A percentile compares a stretch with the other conserved stretches of the same genome.
Conservation (phyloP, 2,113 vertebrate genomes). For the Paramisgurnus dabryanus region DNA sequence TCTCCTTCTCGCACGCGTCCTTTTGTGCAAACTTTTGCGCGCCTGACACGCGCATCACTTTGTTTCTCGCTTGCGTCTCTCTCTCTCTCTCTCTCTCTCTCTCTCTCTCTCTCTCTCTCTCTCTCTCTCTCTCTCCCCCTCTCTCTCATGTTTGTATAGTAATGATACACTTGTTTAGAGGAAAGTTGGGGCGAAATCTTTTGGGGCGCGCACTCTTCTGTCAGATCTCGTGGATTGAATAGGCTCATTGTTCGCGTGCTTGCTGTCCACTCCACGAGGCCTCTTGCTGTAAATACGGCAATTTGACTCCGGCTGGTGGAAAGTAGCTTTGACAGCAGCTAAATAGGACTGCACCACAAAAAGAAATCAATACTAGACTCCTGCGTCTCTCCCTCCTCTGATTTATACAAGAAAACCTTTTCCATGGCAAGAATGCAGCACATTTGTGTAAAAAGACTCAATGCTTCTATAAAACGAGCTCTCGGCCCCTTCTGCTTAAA, state of each 20-base stretch:
- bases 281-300: slow-evolving; percentile 97
- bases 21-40: slow-evolving; percentile 75
- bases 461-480: slow-evolving; percentile 2
- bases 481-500: slow-evolving; percentile 2
- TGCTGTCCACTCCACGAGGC: slow-evolving; percentile 86
- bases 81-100: too few species aligned
- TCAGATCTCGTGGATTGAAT: slow-evolving; percentile 83
- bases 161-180: slow-evolving; percentile 45
- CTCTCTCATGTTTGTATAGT: slow-evolving; percentile 36
- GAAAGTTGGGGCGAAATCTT: slow-evolving; percentile 73
- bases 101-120: too few species aligned
- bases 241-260: slow-evolving; percentile 80
- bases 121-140: too few species aligned
- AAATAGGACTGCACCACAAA: slow-evolving; percentile 91
- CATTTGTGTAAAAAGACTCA: slow-evolving; percentile 18
- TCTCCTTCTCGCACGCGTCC: slow-evolving; percentile 78
- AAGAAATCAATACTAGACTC: slow-evolving; percentile 94
- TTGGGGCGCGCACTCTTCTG: slow-evolving; percentile 74
- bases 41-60: slow-evolving; percentile 4
- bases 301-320: slow-evolving; percentile 99
- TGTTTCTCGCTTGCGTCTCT: too few species aligned
- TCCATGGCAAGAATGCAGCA: slow-evolving; percentile 51
- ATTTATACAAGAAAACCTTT: slow-evolving; percentile 75
- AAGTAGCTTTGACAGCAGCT: slow-evolving; percentile 94
- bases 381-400: slow-evolving; percentile 82